Evolutionary conservation across 2,888 invertebrate species (phyloP), one percentile per base, ranked within the genome.

Genomic region (Nomada fabriciana): DNA sequence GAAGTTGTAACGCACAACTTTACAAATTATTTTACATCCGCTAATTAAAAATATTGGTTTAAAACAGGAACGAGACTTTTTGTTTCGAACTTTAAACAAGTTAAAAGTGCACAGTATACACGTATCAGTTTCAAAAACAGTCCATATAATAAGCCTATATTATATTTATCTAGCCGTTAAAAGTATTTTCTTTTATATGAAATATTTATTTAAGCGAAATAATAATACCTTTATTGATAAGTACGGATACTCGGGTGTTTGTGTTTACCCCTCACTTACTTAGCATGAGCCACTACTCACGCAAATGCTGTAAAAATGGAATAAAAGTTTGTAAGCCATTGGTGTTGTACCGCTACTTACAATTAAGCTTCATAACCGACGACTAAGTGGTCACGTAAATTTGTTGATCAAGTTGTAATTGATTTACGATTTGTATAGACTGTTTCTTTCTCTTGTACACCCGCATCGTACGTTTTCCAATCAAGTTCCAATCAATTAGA

Each of bases 241-340:
- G 25, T 18, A 59, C 59, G 29, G 2, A 15, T 18, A 7, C 2
- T 4, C 29, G 7, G 2, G 10, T 60, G n/a, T 60, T 60, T 60
- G 18, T 47, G 47, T 64, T 64, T 64, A 18, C 7, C 47, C 47
- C 47, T 18, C 23, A 18, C 47, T 64, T 50, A 18, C 47, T 64
- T 50, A 50, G 25, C 47, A 5, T 2, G 25, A 18, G 47, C 47
- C 20, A 50, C 15, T 47, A 64, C 63, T 64, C 63, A 18, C 23
- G 23, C 25, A 23, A 23, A 36, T 9, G n/a, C 36, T 47, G 47
- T 63, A 64, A 64, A 64, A 64, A 15, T 23, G 23, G 63, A 64
- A 64, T 25, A 64, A 64, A 64, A 50, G 36, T 64, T 64, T 64
- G 23, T 23, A 47, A 25, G 23, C 25, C 60, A 60, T n/a, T 36